A percentile compares a stretch with the other conserved stretches of the same genome.
Evolutionary conservation across 2,888 invertebrate genomes (phyloP).

Genomic region (Steinernema carpocapsae): DNA sequence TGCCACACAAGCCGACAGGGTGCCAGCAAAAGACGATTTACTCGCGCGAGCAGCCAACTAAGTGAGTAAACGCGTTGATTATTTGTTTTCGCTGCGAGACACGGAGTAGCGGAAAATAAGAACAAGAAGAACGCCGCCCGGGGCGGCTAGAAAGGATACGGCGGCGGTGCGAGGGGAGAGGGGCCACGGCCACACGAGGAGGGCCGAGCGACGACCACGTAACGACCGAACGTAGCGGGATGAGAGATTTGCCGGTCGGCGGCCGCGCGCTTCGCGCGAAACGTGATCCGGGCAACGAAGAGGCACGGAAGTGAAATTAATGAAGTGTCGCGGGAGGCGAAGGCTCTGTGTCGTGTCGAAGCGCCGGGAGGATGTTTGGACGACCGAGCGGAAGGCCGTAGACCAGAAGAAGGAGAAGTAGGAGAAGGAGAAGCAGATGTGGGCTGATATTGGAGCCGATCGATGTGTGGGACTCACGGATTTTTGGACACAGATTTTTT

Average conservation of each 20-base stretch:
- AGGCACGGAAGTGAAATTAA: slow-evolving; percentile 27
- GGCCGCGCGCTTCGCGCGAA: neutral
- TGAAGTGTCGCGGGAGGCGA: slow-evolving; percentile 12
- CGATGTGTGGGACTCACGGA: slow-evolving; percentile 16
- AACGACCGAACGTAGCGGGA: no score
- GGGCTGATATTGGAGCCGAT: neutral
- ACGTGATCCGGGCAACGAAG: slow-evolving; percentile 22
- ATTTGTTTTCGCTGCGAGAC: slow-evolving; percentile 19
- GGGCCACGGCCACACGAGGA: no score
- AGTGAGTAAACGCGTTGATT: slow-evolving; percentile 11
- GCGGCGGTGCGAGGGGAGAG: no score
- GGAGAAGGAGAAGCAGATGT: neutral
- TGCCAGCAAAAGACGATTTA: neutral
- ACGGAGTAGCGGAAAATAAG: no score
- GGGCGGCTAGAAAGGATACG: neutral
- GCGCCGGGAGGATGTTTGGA: slow-evolving; percentile 23
- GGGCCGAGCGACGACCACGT: no score
- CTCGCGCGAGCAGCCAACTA: neutral
- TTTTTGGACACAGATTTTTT: slow-evolving; percentile 9
- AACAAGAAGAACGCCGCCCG: neutral
- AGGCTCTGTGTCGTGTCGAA: neutral
- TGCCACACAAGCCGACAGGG: neutral
- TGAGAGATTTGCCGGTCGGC: neutral
- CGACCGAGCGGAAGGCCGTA: neutral
- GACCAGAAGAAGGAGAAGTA: slow-evolving; percentile 10